phyloP scores from a whole-genome alignment of 2,888 invertebrate species.

The Brenthis hecate region DNA sequence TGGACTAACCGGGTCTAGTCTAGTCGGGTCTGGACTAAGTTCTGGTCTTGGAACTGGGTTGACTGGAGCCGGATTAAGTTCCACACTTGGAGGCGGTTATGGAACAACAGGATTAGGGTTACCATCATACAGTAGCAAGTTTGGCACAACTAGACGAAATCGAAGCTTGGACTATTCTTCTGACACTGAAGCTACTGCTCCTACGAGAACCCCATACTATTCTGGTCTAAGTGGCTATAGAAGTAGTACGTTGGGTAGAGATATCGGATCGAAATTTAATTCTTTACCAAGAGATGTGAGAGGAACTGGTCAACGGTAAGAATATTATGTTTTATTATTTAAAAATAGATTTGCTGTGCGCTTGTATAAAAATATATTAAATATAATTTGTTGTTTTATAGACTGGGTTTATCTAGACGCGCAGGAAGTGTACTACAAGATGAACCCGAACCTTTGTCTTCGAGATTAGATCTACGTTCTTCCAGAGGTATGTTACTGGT shows the following conservation, averaged over 20 bases:
- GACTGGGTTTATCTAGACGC: conserved; percentile 70
- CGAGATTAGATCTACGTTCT: conserved; percentile 76
- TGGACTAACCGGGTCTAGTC: conserved; percentile 71
- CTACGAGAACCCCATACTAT: conserved; percentile 88
- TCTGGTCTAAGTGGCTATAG: conserved; percentile 81
- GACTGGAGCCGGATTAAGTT: conserved; percentile 66
- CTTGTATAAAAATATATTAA: too few relatives aligned
- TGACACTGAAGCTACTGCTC: conserved; percentile 96
- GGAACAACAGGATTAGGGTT: conserved; percentile 72
- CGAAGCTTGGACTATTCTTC: conserved; percentile 95
- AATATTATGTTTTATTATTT: not conserved
- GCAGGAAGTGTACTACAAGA: conserved; percentile 76
- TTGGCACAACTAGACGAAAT: conserved; percentile 87
- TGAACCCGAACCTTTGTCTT: conserved; percentile 75
- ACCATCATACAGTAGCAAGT: conserved; percentile 73
- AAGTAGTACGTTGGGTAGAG: conserved; percentile 80
- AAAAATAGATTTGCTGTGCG: too few relatives aligned
- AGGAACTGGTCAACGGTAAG: conserved; percentile 82
- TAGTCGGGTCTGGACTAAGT: conserved; percentile 67
- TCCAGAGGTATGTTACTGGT: conserved; percentile 66
- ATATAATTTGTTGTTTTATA: conserved; percentile 38
- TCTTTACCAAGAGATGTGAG: conserved; percentile 87
- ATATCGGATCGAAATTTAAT: conserved; percentile 87
- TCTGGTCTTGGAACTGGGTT: conserved; percentile 69
- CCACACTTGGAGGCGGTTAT: conserved; percentile 66